Percentiles rank a stretch among this genome's conserved stretches.
These are phyloP conservation scores for Kuschelorhynchus macadamiae DNA, from an alignment of 2,888 invertebrate species.

Conservation along the genomic window DNA sequence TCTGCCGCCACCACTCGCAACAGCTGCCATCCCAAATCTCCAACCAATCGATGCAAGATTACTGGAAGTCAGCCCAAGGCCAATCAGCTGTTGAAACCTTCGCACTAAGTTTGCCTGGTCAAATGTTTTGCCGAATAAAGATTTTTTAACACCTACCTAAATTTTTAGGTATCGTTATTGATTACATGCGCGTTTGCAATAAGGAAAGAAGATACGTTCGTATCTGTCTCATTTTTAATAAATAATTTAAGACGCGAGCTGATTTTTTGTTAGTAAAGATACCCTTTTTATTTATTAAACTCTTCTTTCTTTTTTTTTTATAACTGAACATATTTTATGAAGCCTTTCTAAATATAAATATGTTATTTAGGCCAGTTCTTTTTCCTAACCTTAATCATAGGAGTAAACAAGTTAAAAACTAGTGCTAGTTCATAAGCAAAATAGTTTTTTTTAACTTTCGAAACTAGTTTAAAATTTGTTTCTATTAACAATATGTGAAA, in stretches of 20 bases:
- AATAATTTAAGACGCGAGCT: neutral
- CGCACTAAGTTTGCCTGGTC: neutral
- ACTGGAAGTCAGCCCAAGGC: slow-evolving; percentile 50
- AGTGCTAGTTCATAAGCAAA: no score
- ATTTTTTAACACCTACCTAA: no score
- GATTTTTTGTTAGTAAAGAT: neutral
- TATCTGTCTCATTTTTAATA: no score
- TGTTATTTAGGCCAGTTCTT: slow-evolving; percentile 25
- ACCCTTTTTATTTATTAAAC: slow-evolving; percentile 15
- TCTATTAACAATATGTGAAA: neutral
- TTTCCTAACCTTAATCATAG: neutral
- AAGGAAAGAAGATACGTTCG: no score
- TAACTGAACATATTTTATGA: neutral
- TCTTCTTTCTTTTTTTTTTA: neutral
- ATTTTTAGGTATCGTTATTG: no score
- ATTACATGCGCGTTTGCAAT: no score
- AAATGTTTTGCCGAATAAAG: no score
- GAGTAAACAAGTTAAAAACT: no score
- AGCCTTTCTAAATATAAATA: neutral
- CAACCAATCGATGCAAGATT: slow-evolving; percentile 65
- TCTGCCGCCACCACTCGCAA: slow-evolving; percentile 62
- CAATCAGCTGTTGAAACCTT: slow-evolving; percentile 44
- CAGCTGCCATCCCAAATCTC: slow-evolving; percentile 55
- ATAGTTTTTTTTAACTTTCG: no score
- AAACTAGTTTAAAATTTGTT: no score